A percentile compares a stretch with the other conserved stretches of the same genome.
These are phyloP conservation scores for Taxidea taxus DNA, from an alignment of 2,113 vertebrate species.

Conservation along the genomic window DNA sequence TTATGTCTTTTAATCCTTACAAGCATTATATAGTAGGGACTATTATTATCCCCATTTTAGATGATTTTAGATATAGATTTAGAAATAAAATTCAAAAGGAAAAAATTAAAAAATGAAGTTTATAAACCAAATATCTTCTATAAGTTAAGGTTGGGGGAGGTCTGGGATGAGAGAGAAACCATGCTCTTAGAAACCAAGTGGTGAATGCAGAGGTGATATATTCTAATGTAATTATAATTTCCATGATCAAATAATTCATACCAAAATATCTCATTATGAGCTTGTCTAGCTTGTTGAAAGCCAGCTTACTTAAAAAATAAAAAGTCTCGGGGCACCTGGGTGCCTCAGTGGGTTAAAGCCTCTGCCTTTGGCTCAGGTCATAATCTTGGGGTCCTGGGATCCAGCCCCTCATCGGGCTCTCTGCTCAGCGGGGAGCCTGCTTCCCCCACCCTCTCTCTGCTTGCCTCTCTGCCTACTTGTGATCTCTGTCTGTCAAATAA, in stretches of 20 bases:
- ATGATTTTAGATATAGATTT: not conserved
- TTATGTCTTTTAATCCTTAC: slow-evolving; percentile 30
- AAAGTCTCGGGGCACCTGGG: no score
- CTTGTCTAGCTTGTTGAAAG: not conserved
- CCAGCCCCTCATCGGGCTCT: no score
- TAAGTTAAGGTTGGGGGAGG: accelerated
- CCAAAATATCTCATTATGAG: not conserved
- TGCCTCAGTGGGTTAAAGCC: no score
- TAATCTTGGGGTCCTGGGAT: no score
- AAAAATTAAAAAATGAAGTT: not conserved
- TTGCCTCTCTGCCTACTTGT: no score
- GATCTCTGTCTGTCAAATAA: no score
- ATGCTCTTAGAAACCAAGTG: not conserved
- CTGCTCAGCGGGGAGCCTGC: no score
- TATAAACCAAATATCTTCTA: not conserved
- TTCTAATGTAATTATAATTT: not conserved
- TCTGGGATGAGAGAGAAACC: not conserved
- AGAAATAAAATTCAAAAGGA: not conserved
- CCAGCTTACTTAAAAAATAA: not conserved
- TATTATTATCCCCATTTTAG: not conserved
- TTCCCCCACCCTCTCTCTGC: no score
- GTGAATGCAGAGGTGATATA: not conserved
- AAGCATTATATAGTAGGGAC: not conserved
- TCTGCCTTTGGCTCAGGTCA: no score
- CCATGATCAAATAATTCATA: not conserved